A percentile compares a stretch with the other conserved stretches of the same genome.
Evolutionary conservation across 1,140 invertebrate genomes (phyloP).

Genomic region (Drosophila parabipectinata): DNA sequence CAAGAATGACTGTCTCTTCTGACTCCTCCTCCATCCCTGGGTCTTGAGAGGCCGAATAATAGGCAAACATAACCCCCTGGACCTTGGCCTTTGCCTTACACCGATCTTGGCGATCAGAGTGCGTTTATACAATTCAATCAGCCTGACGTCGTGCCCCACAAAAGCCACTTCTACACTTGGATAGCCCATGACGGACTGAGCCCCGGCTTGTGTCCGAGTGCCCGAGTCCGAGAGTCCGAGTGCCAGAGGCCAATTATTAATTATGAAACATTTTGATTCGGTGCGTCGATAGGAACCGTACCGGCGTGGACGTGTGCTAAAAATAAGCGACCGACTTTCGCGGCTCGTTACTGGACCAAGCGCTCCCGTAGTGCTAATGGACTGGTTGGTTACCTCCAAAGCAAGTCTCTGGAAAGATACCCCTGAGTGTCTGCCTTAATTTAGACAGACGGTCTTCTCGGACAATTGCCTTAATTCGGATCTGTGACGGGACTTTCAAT

Average conservation of each 20-base stretch:
- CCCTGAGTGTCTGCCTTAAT: neutral
- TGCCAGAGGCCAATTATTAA: slow-evolving; percentile 48
- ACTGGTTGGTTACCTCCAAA: neutral
- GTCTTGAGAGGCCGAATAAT: too few relatives aligned
- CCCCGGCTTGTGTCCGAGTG: neutral
- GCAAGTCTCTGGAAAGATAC: neutral
- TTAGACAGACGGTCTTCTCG: neutral
- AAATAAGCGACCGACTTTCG: slow-evolving; percentile 40
- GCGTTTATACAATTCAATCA: slow-evolving; percentile 79
- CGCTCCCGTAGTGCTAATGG: slow-evolving; percentile 1
- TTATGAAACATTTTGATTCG: slow-evolving; percentile 67
- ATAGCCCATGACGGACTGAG: neutral
- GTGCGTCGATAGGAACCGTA: slow-evolving; percentile 57
- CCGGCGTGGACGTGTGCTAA: slow-evolving; percentile 33
- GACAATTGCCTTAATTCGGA: neutral
- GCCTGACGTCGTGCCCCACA: slow-evolving; percentile 35
- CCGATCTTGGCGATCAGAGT: slow-evolving; percentile 61
- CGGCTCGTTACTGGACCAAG: slow-evolving; percentile 54
- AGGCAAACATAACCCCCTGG: neutral
- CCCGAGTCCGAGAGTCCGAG: neutral
- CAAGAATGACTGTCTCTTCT: too few relatives aligned
- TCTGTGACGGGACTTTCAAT: too few relatives aligned
- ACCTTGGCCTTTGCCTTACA: slow-evolving; percentile 52
- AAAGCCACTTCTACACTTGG: neutral
- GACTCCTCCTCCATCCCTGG: too few relatives aligned